Conservation (phyloP, 2,888 invertebrate species). For the Netelia fuscicornis region DNA sequence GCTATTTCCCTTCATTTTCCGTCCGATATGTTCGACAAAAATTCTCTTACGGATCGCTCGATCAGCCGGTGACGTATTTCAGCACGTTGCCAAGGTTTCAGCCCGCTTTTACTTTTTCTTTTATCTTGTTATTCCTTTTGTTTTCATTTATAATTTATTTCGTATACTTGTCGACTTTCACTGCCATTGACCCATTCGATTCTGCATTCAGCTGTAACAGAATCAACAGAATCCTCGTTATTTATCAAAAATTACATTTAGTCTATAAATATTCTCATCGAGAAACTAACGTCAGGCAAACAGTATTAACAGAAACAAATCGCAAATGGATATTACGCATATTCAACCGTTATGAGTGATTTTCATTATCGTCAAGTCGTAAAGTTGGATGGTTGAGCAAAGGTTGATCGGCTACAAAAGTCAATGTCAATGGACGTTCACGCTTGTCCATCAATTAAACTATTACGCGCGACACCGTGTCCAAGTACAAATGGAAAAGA, state of each 20-base stretch:
- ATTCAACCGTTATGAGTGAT: constrained; percentile 20
- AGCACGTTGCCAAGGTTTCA: constrained; percentile 67
- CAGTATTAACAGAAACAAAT: no score
- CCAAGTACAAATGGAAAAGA: no score
- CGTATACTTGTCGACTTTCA: constrained; percentile 68
- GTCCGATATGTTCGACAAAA: constrained; percentile 64
- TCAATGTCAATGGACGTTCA: constrained; percentile 43
- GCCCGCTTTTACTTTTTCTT: constrained; percentile 48
- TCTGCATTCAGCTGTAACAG: constrained; percentile 76
- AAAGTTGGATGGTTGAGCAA: no score
- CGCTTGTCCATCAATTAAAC: no score
- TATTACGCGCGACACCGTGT: no score
- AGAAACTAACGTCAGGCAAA: no score
- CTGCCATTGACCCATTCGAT: constrained; percentile 69
- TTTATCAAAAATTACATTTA: background rate
- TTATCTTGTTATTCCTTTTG: constrained; percentile 19
- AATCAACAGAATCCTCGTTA: constrained; percentile 11
- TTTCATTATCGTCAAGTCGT: constrained; percentile 22
- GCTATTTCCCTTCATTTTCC: constrained; percentile 11
- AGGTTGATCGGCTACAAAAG: background rate
- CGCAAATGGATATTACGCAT: background rate
- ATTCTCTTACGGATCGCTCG: constrained; percentile 59
- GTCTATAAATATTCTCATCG: background rate
- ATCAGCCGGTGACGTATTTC: constrained; percentile 57
- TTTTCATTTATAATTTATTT: constrained; percentile 61